Conservation (phyloP, 2,797 vertebrate genomes). For the Argentina silus region DNA sequence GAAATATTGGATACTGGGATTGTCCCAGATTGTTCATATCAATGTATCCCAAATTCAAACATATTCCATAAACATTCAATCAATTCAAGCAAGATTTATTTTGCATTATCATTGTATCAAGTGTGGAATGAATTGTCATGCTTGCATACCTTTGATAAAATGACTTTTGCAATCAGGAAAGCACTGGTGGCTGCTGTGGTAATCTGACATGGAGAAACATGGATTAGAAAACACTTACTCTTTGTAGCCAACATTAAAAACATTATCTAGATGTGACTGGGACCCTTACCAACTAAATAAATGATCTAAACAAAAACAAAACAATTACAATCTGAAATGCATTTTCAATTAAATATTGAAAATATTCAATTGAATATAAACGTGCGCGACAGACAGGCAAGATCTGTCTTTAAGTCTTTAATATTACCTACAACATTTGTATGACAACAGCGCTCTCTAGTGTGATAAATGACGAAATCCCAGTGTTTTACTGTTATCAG, state of each 20-base stretch:
- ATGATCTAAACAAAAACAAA: neutral
- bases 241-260: neutral
- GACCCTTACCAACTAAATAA: neutral
- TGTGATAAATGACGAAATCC: neutral
- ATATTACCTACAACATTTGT: neutral
- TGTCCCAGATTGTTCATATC: too few species aligned
- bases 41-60: too few species aligned
- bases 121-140: neutral
- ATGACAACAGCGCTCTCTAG: slow-evolving; percentile 24
- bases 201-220: slow-evolving; percentile 79
- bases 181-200: slow-evolving; percentile 91
- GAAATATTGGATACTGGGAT: too few species aligned
- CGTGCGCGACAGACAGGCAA: neutral
- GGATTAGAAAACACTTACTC: neutral
- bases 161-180: slow-evolving; percentile 94
- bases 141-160: slow-evolving; percentile 90
- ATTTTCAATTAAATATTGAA: neutral
- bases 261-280: neutral
- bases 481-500: neutral
- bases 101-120: neutral
- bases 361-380: neutral
- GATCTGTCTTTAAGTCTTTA: too few species aligned
- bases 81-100: neutral
- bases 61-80: too few species aligned
- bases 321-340: neutral